phyloP scores from a whole-genome alignment of 2,888 invertebrate genomes.

The Lithosia quadra region DNA sequence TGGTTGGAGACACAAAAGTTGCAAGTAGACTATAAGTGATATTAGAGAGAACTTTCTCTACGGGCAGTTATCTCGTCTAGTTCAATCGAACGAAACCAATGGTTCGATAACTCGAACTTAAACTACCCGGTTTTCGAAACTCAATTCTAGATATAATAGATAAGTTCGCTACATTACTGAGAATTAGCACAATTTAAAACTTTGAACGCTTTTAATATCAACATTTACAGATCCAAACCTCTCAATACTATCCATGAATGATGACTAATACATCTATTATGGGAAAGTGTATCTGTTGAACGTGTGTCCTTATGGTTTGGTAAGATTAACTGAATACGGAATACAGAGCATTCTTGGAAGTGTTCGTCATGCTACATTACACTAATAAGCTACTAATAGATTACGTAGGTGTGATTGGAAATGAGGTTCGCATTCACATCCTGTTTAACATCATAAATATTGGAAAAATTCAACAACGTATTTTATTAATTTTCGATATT shows the following conservation, averaged over 20 bases:
- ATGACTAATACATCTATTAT: slow-evolving; percentile 40
- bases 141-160: not conserved
- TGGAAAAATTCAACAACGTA: not conserved
- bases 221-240: not conserved
- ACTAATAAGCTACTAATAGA: slow-evolving; percentile 14
- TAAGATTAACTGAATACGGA: slow-evolving; percentile 31
- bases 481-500: not conserved
- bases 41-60: no score
- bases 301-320: slow-evolving; percentile 25
- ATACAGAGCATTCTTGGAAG: slow-evolving; percentile 28
- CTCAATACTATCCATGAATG: not conserved
- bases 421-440: not conserved
- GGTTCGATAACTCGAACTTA: not conserved
- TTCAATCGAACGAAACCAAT: not conserved
- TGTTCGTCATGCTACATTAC: slow-evolving; percentile 36
- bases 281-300: slow-evolving; percentile 41
- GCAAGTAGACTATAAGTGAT: no score
- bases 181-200: not conserved
- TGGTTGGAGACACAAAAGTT: not conserved
- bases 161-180: not conserved
- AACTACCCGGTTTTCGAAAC: not conserved
- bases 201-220: not conserved
- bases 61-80: not conserved
- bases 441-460: not conserved
- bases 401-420: slow-evolving; percentile 20